These are phyloP conservation scores for Orchestia grillus DNA, from an alignment of 1,140 invertebrate genomes.

Conservation along the genomic window DNA sequence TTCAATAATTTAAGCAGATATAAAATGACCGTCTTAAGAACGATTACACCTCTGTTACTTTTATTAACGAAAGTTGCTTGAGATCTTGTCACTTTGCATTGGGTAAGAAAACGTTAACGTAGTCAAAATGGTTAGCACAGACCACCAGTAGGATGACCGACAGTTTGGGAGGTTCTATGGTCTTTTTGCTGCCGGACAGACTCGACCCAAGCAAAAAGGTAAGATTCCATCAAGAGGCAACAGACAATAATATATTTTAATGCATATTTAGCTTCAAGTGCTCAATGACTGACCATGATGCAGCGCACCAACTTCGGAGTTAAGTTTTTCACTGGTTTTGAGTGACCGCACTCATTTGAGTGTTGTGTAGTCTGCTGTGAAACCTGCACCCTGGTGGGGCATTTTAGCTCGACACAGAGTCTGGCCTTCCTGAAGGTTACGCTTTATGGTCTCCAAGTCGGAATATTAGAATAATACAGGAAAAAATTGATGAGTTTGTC, in stretches of 20 bases:
- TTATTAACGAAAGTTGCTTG: not conserved
- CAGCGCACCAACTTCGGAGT: not conserved
- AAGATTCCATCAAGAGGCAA: not conserved
- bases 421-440: not conserved
- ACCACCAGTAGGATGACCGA: constrained; percentile 4
- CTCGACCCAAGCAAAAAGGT: constrained; percentile 59
- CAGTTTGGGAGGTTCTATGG: constrained; percentile 56
- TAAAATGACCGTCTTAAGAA: not conserved
- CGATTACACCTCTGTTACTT: not conserved
- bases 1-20: not conserved
- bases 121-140: not conserved
- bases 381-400: not conserved
- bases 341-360: not conserved
- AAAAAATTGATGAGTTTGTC: not conserved
- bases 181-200: constrained; percentile 58
- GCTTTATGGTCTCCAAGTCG: not conserved
- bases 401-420: no score
- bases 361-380: not conserved
- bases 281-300: not conserved
- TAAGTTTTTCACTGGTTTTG: not conserved
- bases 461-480: not conserved
- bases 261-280: not conserved
- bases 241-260: not conserved
- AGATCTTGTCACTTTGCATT: not conserved
- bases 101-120: not conserved